phyloP scores from a whole-genome alignment of 2,797 vertebrate species.

The Corythornis leucogaster region DNA sequence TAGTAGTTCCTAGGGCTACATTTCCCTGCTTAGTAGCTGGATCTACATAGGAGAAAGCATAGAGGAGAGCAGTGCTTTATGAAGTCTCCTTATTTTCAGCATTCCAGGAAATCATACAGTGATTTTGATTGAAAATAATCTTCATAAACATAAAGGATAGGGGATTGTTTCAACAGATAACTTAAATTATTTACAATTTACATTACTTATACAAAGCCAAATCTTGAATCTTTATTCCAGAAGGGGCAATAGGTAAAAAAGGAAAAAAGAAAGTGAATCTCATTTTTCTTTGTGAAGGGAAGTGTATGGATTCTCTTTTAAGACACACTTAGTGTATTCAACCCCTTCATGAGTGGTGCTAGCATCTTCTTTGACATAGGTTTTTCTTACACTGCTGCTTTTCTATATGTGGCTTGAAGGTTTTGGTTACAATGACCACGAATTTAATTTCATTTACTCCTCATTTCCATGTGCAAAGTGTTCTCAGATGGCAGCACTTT shows the following conservation, averaged over 20 bases:
- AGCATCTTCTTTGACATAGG: not conserved
- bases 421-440: not conserved
- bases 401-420: not conserved
- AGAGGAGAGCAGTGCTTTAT: not conserved
- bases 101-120: not conserved
- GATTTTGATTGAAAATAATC: not conserved
- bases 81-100: constrained; percentile 28
- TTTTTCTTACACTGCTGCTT: not conserved
- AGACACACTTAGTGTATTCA: not conserved
- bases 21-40: not conserved
- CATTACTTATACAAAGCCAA: not conserved
- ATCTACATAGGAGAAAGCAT: not conserved
- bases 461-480: not conserved
- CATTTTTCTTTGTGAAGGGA: not conserved
- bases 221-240: not conserved
- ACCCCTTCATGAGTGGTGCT: not conserved
- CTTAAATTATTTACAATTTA: not conserved
- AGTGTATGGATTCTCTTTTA: not conserved
- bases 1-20: not conserved
- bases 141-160: not conserved
- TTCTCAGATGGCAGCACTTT: not conserved
- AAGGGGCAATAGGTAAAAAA: not conserved
- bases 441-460: not conserved
- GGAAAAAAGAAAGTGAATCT: not conserved
- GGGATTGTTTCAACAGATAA: not conserved